Evolutionary conservation across 1,140 invertebrate species (phyloP), one percentile per base, ranked within the genome.

Genomic region (Acromyrmex charruanus): DNA sequence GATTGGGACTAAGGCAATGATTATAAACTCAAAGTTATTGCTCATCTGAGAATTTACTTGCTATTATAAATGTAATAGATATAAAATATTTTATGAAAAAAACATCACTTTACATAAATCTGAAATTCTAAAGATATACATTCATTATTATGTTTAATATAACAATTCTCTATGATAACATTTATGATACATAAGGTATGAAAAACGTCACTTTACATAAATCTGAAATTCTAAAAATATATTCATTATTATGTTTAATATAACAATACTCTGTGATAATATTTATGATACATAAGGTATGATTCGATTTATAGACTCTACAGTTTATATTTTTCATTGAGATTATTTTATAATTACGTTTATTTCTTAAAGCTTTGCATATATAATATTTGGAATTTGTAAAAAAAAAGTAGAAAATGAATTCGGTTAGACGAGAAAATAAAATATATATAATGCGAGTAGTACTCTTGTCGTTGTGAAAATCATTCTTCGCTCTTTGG

Each of bases 321-420:
- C 21, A 77, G 2, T 69, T n/a, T 68, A 21, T 65, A 53, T 16
- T 25, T 69, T 21, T 18, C 1, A 10, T 7, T 14, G 0, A n/a
- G 14, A 28, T 49, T 65, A 1, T 18, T 79, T 80, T 14, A 18
- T 12, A 4, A 79, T 21, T 7, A 16, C 1, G 6, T 1, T 59
- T 9, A 2, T 74, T 72, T 7, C 9, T 44, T 44, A 49, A 81
- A 18, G 0, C 65, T 16, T 61, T 61, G 14, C 1, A 28, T 31
- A 77, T 74, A 18, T 39, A 39, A 39, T 7, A 39, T 80, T 65
- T 44, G 16, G 6, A 39, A 75, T 44, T 87, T n/a, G 4, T 35
- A 39, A 35, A 21, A 53, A 53, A 44, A 51, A 65, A 39, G 18
- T 77, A 58, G 58, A 77, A 63, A 55, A 28, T 21, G 12, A 77